Conservation (phyloP, 2,797 vertebrate genomes). For the Hemibagrus guttatus region DNA sequence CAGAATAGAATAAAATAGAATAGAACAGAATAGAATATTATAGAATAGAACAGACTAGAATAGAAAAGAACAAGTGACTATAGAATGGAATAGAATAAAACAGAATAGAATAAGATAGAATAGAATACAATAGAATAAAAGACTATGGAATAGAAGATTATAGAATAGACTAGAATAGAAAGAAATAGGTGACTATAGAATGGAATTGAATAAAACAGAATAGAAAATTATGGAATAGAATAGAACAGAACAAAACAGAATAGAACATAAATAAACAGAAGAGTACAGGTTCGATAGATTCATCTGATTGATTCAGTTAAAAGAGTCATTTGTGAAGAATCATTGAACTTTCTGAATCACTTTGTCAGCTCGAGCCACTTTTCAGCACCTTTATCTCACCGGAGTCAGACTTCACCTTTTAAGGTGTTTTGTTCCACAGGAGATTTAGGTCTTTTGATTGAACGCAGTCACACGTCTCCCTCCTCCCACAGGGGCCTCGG, state of each 20-base stretch:
- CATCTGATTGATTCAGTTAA: not conserved
- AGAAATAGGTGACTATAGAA: not conserved
- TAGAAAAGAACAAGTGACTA: not conserved
- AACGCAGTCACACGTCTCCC: not conserved
- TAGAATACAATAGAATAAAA: not conserved
- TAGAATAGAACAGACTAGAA: not conserved
- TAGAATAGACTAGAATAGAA: not conserved
- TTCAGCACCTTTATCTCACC: not conserved
- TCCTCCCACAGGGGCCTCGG: not conserved
- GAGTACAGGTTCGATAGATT: not conserved
- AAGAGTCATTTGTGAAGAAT: not conserved
- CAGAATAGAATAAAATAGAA: not conserved
- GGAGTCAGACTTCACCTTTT: conserved; percentile 14
- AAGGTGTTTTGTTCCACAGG: not conserved
- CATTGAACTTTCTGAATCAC: not conserved
- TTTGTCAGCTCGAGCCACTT: not conserved
- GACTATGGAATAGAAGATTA: too few species aligned
- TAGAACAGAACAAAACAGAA: not conserved
- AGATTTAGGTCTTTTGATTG: conserved; percentile 2
- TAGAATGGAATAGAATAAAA: not conserved
- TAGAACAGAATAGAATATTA: not conserved
- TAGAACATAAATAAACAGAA: not conserved
- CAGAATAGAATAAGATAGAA: not conserved
- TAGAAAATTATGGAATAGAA: not conserved
- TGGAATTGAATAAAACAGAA: not conserved